Evolutionary conservation across 2,888 invertebrate species (phyloP), one percentile per base, ranked within the genome.

Genomic region (Hipparchia semele): DNA sequence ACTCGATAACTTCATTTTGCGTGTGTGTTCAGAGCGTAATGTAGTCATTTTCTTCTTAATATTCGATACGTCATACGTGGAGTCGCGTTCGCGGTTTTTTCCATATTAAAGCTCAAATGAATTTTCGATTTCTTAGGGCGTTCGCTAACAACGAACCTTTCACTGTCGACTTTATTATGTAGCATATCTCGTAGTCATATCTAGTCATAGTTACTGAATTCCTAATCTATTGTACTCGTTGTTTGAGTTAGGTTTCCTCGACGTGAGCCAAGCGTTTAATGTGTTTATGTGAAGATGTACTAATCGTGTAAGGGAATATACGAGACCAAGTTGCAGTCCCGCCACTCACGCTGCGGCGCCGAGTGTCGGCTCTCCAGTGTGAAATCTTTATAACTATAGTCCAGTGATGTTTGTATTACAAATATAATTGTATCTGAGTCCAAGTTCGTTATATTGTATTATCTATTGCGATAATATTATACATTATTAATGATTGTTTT

Each of bases 161-260:
- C 83, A 84, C 82, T 87, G 83, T 83, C 82, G 86, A 86, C 85
- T 82, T 85, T 84, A 83, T 83, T 84, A 84, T 82, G 88, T 89
- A 90, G 90, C 90, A 91, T 91, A 91, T 92, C 91, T 90, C 74
- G 88, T 92, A 91, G 90, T 87, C 87, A 90, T 92, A 91, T 88
- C 88, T 90, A 82, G 83, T 78, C 78, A 79, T 84, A 77, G 79
- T 80, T 82, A 80, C 83, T 82, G 76, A 81, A 80, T 76, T 81
- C 64, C 64, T 59, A 65, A 23, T 68, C 59, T 54, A 68, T 65
- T 45, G 68, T 53, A 53, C 23, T 58, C 46, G 62, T 68, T 60
- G 12, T 10, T 51, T 65, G 53, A 6, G 12, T 51, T 65, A 7
- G 49, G 5, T 65, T 59, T 64, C 62, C 68, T 74, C 61, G 46